Evolutionary conservation across 2,797 vertebrate species (phyloP).

Genomic region (Psittacula derbiana): DNA sequence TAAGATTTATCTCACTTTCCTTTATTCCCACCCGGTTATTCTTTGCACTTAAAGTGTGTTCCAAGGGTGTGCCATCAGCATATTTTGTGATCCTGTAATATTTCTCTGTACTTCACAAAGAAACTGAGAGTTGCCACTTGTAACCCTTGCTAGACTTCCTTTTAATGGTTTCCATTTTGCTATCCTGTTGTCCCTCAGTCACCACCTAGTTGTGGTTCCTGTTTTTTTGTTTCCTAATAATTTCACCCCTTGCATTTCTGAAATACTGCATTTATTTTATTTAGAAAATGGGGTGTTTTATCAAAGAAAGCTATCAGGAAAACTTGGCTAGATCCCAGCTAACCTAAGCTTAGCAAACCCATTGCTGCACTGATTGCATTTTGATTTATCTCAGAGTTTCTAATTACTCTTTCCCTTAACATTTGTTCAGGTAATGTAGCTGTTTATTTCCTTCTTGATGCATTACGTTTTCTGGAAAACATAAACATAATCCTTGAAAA

Average conservation of each 20-base stretch:
- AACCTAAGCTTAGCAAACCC: background rate
- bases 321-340: background rate
- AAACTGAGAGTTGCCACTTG: background rate
- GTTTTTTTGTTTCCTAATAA: background rate
- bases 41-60: background rate
- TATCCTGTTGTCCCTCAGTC: background rate
- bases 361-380: background rate
- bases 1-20: background rate
- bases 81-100: background rate
- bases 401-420: constrained; percentile 1
- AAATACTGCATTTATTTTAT: background rate
- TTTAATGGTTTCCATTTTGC: background rate
- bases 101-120: background rate
- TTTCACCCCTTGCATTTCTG: background rate
- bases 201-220: background rate
- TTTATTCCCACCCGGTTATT: background rate
- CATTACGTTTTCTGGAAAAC: background rate
- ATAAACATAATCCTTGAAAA: background rate
- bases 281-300: background rate
- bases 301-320: background rate
- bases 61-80: background rate
- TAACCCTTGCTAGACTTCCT: background rate
- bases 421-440: background rate
- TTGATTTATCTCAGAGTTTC: constrained; percentile 40
- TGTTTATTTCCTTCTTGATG: constrained; percentile 10